These are phyloP conservation scores for Apodemus sylvaticus DNA, from an alignment of 2,113 vertebrate genomes.

Conservation along the genomic window DNA sequence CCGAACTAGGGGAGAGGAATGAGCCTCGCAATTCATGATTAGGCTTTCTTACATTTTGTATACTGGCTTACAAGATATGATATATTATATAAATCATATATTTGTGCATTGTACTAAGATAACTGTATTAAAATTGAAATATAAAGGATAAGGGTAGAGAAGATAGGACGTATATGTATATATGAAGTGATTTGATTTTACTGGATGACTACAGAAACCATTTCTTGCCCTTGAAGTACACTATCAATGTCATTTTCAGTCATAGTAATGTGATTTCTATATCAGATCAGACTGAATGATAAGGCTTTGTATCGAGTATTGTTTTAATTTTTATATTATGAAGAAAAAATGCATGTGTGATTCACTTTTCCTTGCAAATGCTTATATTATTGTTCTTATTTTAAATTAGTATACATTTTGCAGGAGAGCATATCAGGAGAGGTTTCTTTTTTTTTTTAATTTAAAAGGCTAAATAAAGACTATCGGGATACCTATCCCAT, in stretches of 20 bases:
- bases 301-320: neutral
- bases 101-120: neutral
- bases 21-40: neutral
- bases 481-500: neutral
- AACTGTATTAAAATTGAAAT: neutral
- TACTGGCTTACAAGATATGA: neutral
- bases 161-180: neutral
- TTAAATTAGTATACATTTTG: neutral
- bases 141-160: neutral
- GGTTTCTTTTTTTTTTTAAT: neutral
- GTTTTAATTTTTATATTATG: neutral
- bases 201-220: neutral
- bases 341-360: neutral
- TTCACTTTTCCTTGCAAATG: neutral
- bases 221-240: neutral
- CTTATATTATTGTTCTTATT: neutral
- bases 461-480: neutral
- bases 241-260: neutral
- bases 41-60: neutral
- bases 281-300: neutral
- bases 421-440: neutral
- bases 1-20: neutral
- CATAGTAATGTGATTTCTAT: neutral
- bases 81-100: constrained; percentile 9
- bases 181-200: constrained; percentile 3